Percentiles rank a stretch among this genome's conserved stretches.
Evolutionary conservation across 2,888 invertebrate species (phyloP).

Genomic region (Gasteruption jaculator): DNA sequence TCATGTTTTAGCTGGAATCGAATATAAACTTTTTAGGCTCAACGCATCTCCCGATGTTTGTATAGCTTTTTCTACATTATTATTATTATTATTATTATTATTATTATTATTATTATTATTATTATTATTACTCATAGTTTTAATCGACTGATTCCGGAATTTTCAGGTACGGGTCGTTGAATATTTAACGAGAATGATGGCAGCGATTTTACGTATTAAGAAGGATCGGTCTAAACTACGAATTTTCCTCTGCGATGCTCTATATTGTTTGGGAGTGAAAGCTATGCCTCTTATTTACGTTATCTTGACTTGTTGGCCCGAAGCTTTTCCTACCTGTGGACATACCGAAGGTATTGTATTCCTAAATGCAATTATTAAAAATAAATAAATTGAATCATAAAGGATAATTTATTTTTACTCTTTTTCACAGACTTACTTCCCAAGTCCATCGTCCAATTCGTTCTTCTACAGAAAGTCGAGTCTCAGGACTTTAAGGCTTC

Average conservation of each 20-base stretch:
- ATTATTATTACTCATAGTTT: too few relatives aligned
- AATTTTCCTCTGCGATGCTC: constrained; percentile 50
- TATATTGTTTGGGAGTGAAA: constrained; percentile 48
- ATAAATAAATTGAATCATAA: neutral
- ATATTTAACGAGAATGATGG: constrained; percentile 33
- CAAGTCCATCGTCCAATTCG: constrained; percentile 47
- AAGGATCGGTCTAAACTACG: constrained; percentile 50
- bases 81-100: constrained; percentile 9
- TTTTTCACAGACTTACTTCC: constrained; percentile 44
- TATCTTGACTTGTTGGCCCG: constrained; percentile 51
- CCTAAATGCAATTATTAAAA: neutral
- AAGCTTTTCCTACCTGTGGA: constrained; percentile 49
- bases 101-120: neutral
- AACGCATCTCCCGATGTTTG: constrained; percentile 20
- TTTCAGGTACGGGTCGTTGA: constrained; percentile 17
- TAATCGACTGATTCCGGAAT: neutral
- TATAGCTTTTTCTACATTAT: constrained; percentile 9
- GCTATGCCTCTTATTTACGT: constrained; percentile 46
- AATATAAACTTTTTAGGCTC: constrained; percentile 34
- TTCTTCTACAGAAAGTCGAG: constrained; percentile 33
- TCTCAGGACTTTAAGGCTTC: constrained; percentile 36
- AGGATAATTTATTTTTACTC: neutral
- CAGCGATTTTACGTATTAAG: constrained; percentile 36
- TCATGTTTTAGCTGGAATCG: constrained; percentile 32
- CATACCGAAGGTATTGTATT: constrained; percentile 26